A percentile compares a stretch with the other conserved stretches of the same genome.
phyloP scores from a whole-genome alignment of 2,113 vertebrate genomes.

The Plecotus auritus region DNA sequence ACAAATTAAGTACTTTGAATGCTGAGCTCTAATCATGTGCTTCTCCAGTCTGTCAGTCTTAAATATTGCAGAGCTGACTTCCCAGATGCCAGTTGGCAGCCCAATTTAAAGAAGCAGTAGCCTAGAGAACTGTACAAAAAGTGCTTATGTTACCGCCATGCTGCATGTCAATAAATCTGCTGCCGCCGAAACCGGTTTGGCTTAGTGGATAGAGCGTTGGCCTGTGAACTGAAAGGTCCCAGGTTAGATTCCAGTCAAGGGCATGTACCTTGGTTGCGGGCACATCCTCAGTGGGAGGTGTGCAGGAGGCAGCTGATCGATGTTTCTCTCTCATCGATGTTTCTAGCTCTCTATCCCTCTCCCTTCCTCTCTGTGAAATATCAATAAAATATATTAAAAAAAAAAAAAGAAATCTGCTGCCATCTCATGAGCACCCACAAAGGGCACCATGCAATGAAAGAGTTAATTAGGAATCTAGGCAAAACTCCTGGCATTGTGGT shows the following conservation, averaged over 20 bases:
- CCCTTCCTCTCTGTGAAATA: too few species aligned
- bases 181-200: too few species aligned
- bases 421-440: neutral
- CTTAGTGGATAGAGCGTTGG: too few species aligned
- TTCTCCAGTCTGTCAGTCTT: conserved; percentile 34
- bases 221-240: too few species aligned
- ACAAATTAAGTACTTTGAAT: neutral
- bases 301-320: too few species aligned
- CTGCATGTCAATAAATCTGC: neutral
- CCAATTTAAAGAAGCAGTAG: neutral
- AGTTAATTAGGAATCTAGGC: neutral
- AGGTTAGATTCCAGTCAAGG: too few species aligned
- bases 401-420: neutral
- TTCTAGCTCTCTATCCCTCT: too few species aligned
- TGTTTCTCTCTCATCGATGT: too few species aligned
- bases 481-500: neutral
- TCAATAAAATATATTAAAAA: too few species aligned
- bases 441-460: neutral
- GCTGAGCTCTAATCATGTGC: neutral
- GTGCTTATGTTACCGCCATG: neutral
- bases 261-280: too few species aligned
- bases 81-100: conserved; percentile 5
- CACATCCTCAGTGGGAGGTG: too few species aligned
- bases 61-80: neutral
- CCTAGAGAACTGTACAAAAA: neutral